Evolutionary conservation across 2,797 vertebrate species (phyloP), one percentile per base, ranked within the genome.

Genomic region (Cyprinodon diabolis): DNA sequence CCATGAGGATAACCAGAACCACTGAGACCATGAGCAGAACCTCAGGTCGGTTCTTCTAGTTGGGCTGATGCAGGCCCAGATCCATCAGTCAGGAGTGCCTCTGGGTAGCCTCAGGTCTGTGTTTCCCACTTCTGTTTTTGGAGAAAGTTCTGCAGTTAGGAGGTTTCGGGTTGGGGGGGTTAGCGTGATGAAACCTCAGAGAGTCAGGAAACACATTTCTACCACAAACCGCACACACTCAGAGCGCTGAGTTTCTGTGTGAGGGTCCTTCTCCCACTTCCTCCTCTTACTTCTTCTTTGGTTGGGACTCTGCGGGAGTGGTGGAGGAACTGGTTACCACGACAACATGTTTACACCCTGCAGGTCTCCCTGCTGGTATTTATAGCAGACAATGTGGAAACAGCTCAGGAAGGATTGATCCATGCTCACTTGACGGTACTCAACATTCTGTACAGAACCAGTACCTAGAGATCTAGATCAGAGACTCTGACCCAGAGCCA

Each of bases 181-280:
- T 11, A 7, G 8, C 35, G 60, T 80, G 80, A 79, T 70, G 82
- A 80, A 86, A 89, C 80, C 75, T 67, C 74, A 71, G 1, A 70
- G n/a, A 70, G 68, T 68, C 89, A 93, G 93, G 92, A 94, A 93
- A 92, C 92, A 94, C 91, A 92, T 94, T 93, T 85, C 55, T 72
- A 66, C 67, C 74, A 80, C 57, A 75, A 37, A 86, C 79, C 77
- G 17, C 72, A 68, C 48, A 76, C 73, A 69, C 69, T 60, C 71
- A 63, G 35, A 13, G 35, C 12, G 19, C 4, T 23, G 40, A 1
- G 4, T 54, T 60, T 73, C 60, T 67, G 74, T 70, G 40, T 25
- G 47, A 57, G 78, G 71, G 75, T 69, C 74, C 70, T 19, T 74
- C 5, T 82, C 73, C 75, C 79, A 86, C 84, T 90, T 90, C 87